Evolutionary conservation across 2,113 vertebrate genomes (phyloP), one percentile per base, ranked within the genome.

Genomic region (Sterna hirundo): DNA sequence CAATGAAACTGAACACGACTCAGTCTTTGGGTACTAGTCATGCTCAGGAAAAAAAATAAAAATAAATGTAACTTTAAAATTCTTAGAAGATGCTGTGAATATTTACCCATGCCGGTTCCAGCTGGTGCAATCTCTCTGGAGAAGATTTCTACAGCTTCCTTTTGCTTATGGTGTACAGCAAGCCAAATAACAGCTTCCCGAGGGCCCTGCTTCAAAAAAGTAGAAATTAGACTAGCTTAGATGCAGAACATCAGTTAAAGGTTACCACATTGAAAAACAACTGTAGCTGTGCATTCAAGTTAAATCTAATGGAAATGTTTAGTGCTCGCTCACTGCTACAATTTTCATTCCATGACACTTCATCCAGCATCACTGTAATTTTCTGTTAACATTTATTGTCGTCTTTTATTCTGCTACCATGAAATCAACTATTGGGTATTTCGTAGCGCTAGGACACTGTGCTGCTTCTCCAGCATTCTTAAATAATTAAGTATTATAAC

Each of bases 41-140:
- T 8, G 36, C 14, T 61, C 52, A 68, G 19, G 58, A 10, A 25
- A 68, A 46, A 40, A 18, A 5, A 25, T 13, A 30, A 57, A 52
- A 46, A 49, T 80, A 32, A 52, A 83, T 79, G 9, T 10, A 86
- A 69, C 38, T 84, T 52, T 2, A n/a, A 22, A 34, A 74, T 81
- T 89, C 25, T 91, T 75, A 64, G 3, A 85, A 32, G 76, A 94
- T 64, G 2, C 51, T 47, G 51, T 22, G 11, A 83, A 36, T 77
- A 94, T 82, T 96, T 98, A 99, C 98, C 98, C 98, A 99, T 99
- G 97, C 99, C 98, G 26, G 98, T 99, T 76, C 98, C 99, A 16
- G 99, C 98, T 78, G 98, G 93, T 79, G 98, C 98, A 51, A 99
- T 92, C 88, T 99, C 99, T 89, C 97, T 98, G 77, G 98, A 96